Evolutionary conservation across 2,113 vertebrate genomes (phyloP).

Genomic region (Oxyruncus cristatus): DNA sequence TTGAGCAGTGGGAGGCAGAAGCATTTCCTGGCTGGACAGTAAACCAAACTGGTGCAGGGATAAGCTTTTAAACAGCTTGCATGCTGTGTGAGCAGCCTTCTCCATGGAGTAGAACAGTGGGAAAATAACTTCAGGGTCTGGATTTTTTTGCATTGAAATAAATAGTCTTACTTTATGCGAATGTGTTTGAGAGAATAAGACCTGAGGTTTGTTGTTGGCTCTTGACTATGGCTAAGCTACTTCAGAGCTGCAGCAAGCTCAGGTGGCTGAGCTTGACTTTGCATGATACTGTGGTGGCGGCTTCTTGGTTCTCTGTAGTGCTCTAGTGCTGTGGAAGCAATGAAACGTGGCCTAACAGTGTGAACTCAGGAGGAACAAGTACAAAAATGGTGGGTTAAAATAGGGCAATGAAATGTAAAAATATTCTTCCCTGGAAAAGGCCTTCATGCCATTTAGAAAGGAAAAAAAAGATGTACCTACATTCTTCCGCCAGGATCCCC

Average conservation of each 20-base stretch:
- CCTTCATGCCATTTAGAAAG: not conserved
- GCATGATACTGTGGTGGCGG: accelerated
- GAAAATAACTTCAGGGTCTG: not conserved
- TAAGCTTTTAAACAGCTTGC: not conserved
- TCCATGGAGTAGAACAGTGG: not conserved
- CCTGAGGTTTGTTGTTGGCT: not conserved
- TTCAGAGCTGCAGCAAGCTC: not conserved
- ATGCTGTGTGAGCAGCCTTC: not conserved
- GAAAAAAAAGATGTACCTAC: not conserved
- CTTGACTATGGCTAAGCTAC: not conserved
- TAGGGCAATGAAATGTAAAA: not conserved
- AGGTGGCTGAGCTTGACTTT: not conserved
- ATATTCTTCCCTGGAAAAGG: not conserved
- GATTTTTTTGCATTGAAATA: not conserved
- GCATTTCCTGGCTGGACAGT: constrained; percentile 2
- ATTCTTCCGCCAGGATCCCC: not conserved
- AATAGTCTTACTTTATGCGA: accelerated
- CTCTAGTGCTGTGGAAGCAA: not conserved
- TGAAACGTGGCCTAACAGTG: not conserved
- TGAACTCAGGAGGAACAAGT: not conserved
- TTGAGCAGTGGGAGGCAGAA: constrained; percentile 6
- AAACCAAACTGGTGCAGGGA: not conserved
- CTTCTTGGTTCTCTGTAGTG: not conserved
- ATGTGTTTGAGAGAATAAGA: not conserved
- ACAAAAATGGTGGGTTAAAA: not conserved